Base-by-base conservation (phyloP, 2,888 invertebrate genomes). In the Euplagia quadripunctaria region DNA sequence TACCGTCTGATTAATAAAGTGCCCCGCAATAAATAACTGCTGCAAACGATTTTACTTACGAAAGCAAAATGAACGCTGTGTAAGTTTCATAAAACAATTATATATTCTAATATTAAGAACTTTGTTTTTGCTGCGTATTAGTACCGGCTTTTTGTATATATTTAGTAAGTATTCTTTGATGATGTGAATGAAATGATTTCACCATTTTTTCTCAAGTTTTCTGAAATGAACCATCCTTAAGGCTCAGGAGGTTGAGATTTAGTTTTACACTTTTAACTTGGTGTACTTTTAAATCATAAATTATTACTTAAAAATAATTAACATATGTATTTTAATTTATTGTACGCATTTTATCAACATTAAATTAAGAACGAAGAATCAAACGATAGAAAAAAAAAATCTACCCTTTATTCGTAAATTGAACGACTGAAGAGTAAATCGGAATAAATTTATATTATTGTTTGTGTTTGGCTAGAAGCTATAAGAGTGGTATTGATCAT, bases 301-400 rank as follows among this genome's bases (percentile, higher is more conserved):
- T n/a, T n/a, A n/a, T n/a, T n/a, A n/a, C n/a, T n/a, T n/a, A n/a
- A n/a, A n/a, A n/a, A n/a, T n/a, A n/a, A n/a, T n/a, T n/a, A n/a
- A n/a, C n/a, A n/a, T n/a, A n/a, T n/a, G n/a, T n/a, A n/a, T n/a
- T n/a, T n/a, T n/a, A n/a, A n/a, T n/a, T 16, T 41, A 70, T 65
- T 70, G 52, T 74, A 73, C 65, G 63, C 55, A 14, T 68, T 65
- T 71, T 64, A 72, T 73, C 68, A 64, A 68, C 51, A 64, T 68
- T 82, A 71, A 82, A n/a, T 76, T 75, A 72, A 31, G 71, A 43
- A 76, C 68, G 64, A 74, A 68, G 64, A 82, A 74, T 73, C 68
- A 51, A 68, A 76, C 78, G 75, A 74, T 43, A 65, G 73, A 71
- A 74, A 76, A 77, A 69, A 74, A 80, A 82, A 63, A 73, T 72